Percentiles rank a stretch among this genome's conserved stretches.
Evolutionary conservation across 2,113 vertebrate species (phyloP).

Genomic region (Pomatorhinus ruficollis): DNA sequence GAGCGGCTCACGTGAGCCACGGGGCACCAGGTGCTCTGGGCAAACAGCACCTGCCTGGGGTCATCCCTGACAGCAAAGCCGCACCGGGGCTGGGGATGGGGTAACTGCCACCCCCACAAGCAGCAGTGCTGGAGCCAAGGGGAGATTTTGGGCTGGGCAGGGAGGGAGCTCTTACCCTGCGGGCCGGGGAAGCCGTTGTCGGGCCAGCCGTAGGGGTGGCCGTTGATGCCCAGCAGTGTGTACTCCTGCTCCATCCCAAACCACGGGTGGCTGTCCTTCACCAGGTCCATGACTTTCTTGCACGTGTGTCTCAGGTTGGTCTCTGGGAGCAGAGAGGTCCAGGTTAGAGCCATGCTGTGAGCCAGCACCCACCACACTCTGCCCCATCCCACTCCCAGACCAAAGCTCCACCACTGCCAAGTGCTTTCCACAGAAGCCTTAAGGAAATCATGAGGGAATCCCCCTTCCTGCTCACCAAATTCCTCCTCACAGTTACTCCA

Average conservation of each 20-base stretch:
- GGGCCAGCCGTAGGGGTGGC: constrained; percentile 73
- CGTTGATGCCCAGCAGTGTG: constrained; percentile 55
- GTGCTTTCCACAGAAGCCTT: neutral
- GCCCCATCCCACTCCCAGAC: neutral
- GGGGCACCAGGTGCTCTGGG: fast-evolving
- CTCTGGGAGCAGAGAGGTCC: constrained; percentile 51
- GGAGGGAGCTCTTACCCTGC: constrained; percentile 49
- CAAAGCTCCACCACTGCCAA: neutral
- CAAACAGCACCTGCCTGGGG: neutral
- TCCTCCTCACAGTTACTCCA: neutral
- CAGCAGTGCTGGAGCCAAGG: neutral
- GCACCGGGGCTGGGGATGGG: fast-evolving
- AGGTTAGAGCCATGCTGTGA: fast-evolving
- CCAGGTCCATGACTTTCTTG: constrained; percentile 69
- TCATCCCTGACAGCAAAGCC: neutral
- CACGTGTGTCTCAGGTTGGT: constrained; percentile 73
- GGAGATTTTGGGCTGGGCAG: fast-evolving
- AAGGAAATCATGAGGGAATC: neutral
- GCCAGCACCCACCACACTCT: fast-evolving
- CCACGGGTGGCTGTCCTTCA: constrained; percentile 63
- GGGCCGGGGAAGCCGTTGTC: constrained; percentile 63
- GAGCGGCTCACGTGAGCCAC: neutral
- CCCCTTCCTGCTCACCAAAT: neutral
- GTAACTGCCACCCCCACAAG: fast-evolving
- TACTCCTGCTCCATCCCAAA: constrained; percentile 80